Conservation (phyloP, 30 jellyfish, hydroid and myxozoan species). For the Aurelia sp. region DNA sequence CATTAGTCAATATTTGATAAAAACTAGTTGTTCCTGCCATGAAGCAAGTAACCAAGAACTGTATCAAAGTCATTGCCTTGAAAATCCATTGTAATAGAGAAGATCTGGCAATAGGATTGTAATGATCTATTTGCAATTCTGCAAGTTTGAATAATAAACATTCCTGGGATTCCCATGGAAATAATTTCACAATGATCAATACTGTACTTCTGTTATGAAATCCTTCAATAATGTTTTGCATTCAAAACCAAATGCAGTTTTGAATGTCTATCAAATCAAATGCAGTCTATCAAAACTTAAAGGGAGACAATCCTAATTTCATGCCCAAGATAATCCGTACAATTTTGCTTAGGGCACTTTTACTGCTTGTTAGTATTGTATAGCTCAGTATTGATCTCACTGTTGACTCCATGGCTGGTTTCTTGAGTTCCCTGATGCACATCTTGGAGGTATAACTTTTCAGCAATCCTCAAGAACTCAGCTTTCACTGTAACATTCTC, state of each 20-base stretch:
- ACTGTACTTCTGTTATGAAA: no score
- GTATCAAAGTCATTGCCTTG: no score
- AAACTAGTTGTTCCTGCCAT: no score
- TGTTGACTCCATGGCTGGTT: slow-evolving; percentile 18
- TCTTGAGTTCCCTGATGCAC: slow-evolving; percentile 10
- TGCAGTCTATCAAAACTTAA: no score
- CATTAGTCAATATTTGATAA: no score
- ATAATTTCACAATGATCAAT: neutral
- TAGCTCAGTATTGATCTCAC: slow-evolving; percentile 6
- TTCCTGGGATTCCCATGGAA: neutral
- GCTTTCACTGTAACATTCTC: neutral
- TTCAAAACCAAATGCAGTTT: no score
- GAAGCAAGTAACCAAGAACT: no score
- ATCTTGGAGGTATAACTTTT: slow-evolving; percentile 2
- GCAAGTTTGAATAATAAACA: neutral
- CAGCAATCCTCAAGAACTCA: neutral
- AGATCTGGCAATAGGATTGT: neutral
- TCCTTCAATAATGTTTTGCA: neutral
- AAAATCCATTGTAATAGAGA: neutral
- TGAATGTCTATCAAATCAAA: no score
- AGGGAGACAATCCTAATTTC: neutral
- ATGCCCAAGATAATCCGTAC: neutral
- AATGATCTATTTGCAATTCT: neutral
- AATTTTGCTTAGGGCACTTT: neutral
- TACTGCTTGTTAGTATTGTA: neutral